Conservation (phyloP, 2,888 invertebrate genomes). For the Aethes cnicana region DNA sequence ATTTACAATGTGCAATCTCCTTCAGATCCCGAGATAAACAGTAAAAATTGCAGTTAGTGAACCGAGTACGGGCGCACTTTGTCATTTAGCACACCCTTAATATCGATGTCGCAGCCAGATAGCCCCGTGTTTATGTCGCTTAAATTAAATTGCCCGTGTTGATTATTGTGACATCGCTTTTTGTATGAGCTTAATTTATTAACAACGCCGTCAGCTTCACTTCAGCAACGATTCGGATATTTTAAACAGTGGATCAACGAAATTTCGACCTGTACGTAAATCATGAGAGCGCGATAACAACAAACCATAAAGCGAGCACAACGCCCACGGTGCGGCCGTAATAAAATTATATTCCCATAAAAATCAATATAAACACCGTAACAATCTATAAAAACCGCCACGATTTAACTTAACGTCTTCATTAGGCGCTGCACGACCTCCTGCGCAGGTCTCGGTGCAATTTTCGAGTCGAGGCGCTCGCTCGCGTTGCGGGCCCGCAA, state of each 20-base stretch:
- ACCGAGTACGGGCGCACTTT: conserved; percentile 70
- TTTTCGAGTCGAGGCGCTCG: conserved; percentile 58
- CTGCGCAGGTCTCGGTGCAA: conserved; percentile 64
- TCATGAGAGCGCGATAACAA: conserved; percentile 41
- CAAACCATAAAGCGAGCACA: conserved; percentile 38
- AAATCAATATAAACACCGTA: conserved; percentile 74
- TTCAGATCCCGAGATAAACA: conserved; percentile 65
- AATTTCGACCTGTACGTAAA: conserved; percentile 40
- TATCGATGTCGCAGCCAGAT: conserved; percentile 76
- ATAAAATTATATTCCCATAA: conserved; percentile 73
- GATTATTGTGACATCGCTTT: conserved; percentile 74
- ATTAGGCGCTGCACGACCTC: conserved; percentile 73
- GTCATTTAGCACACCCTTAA: conserved; percentile 78
- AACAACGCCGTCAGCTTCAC: conserved; percentile 44
- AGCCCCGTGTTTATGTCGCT: conserved; percentile 75
- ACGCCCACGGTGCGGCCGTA: conserved; percentile 51
- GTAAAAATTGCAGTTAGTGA: conserved; percentile 73
- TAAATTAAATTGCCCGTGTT: conserved; percentile 76
- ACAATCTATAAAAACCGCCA: conserved; percentile 62
- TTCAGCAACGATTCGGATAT: conserved; percentile 36
- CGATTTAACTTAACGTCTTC: conserved; percentile 77
- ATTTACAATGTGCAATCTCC: conserved; percentile 66
- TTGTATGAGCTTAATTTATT: conserved; percentile 68
- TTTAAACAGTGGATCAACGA: conserved; percentile 42
- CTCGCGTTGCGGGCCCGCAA: conserved; percentile 51